These are phyloP conservation scores for Andricus quercusramuli DNA, from an alignment of 2,888 invertebrate species.

Conservation along the genomic window DNA sequence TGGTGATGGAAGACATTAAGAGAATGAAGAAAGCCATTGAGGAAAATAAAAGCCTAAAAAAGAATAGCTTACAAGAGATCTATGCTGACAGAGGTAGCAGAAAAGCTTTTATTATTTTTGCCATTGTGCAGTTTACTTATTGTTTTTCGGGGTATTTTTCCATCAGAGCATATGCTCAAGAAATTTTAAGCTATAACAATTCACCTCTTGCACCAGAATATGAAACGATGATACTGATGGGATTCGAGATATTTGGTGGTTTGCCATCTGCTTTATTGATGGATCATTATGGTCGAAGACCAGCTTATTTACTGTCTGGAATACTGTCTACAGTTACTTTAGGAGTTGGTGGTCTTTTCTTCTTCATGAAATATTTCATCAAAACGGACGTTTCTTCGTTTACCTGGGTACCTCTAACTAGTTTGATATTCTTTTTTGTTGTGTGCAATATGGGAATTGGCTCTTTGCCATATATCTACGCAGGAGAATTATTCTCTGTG, in stretches of 20 bases:
- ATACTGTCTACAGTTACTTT: constrained; percentile 78
- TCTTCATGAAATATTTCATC: constrained; percentile 80
- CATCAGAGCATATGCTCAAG: constrained; percentile 82
- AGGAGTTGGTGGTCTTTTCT: constrained; percentile 81
- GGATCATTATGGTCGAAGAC: constrained; percentile 83
- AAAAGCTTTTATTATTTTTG: constrained; percentile 81
- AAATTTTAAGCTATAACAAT: constrained; percentile 83
- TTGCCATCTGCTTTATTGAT: constrained; percentile 81
- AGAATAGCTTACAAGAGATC: constrained; percentile 71
- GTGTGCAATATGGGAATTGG: constrained; percentile 83
- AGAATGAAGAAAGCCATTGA: constrained; percentile 81
- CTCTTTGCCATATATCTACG: constrained; percentile 83
- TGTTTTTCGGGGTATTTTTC: constrained; percentile 84
- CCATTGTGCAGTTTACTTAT: constrained; percentile 82
- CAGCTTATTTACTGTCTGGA: constrained; percentile 79
- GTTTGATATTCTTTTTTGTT: constrained; percentile 83
- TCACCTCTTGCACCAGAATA: constrained; percentile 79
- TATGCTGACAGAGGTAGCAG: constrained; percentile 79
- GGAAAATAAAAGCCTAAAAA: constrained; percentile 63
- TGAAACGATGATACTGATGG: constrained; percentile 81
- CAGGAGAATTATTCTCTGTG: constrained; percentile 84
- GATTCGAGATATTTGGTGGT: constrained; percentile 81
- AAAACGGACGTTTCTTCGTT: constrained; percentile 79
- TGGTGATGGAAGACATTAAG: constrained; percentile 81
- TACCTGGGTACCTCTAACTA: constrained; percentile 82